A percentile compares a stretch with the other conserved stretches of the same genome.
Conservation (phyloP, 2,797 vertebrate species). For the Pangasius larnaudii region DNA sequence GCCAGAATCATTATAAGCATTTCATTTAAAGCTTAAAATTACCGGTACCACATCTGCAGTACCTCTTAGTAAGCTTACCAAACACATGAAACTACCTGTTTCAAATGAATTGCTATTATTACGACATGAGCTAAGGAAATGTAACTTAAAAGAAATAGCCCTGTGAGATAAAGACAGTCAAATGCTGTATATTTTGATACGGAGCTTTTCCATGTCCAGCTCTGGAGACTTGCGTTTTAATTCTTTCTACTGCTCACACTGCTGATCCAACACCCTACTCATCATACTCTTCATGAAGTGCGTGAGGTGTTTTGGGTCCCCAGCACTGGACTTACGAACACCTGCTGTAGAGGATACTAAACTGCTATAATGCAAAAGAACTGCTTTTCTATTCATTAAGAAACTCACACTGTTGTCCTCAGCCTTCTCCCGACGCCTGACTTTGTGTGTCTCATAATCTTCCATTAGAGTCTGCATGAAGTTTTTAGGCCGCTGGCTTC, state of each 20-base stretch:
- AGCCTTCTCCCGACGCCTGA: conserved; percentile 90
- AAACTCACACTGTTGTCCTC: conserved; percentile 94
- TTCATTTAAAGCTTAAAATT: neutral
- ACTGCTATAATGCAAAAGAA: neutral
- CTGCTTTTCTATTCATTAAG: conserved; percentile 9
- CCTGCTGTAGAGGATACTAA: conserved; percentile 16
- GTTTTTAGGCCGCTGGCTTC: conserved; percentile 88
- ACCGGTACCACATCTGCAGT: neutral
- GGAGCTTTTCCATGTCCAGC: neutral
- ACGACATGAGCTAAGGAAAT: neutral
- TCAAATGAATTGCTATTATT: neutral
- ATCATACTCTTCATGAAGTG: neutral
- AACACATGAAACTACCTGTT: neutral
- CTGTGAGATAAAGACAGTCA: neutral
- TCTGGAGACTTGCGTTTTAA: neutral
- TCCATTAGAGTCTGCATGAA: conserved; percentile 98
- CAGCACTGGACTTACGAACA: neutral
- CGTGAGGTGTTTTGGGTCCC: neutral
- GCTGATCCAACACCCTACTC: neutral
- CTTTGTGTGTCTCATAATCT: conserved; percentile 95
- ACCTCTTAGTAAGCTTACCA: neutral
- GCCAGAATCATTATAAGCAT: neutral
- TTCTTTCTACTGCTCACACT: neutral
- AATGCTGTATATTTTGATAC: neutral
- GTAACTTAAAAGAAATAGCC: neutral